Conservation (phyloP, 1,140 invertebrate species). For the Drosophila arizonae region DNA sequence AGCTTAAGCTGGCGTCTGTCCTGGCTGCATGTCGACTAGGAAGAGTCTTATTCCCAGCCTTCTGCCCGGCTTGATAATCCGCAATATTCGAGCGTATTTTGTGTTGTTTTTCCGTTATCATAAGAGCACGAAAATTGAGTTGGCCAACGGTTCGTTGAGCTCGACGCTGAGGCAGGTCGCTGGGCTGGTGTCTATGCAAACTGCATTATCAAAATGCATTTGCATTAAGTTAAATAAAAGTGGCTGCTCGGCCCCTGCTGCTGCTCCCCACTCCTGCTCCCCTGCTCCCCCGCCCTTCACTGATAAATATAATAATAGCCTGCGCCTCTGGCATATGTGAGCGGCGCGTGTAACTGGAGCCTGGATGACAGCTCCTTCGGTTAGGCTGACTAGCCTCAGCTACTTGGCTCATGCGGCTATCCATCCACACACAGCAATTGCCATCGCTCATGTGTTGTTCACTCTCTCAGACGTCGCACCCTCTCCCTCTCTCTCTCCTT, state of each 20-base stretch:
- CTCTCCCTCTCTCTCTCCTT: not conserved
- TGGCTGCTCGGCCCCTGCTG: constrained; percentile 29
- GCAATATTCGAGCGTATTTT: not conserved
- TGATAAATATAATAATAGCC: constrained; percentile 45
- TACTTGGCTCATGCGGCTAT: constrained; percentile 15
- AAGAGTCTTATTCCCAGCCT: no score
- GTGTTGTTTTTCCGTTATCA: not conserved
- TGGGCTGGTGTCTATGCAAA: constrained; percentile 12
- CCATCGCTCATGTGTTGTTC: no score
- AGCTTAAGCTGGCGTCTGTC: no score
- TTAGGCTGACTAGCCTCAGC: constrained; percentile 2
- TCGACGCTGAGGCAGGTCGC: no score
- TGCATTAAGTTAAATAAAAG: constrained; percentile 49
- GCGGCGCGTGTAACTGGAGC: not conserved
- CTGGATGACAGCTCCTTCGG: not conserved
- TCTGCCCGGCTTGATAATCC: not conserved
- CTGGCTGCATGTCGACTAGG: no score
- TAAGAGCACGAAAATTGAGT: constrained; percentile 11
- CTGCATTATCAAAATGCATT: constrained; percentile 49
- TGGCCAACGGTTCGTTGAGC: not conserved
- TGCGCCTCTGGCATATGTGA: constrained; percentile 18
- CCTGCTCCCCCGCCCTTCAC: not conserved
- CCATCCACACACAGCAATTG: constrained; percentile 9
- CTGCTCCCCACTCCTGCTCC: no score
- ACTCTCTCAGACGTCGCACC: no score